phyloP scores from a whole-genome alignment of 2,113 vertebrate genomes.

The Brachyistius frenatus region DNA sequence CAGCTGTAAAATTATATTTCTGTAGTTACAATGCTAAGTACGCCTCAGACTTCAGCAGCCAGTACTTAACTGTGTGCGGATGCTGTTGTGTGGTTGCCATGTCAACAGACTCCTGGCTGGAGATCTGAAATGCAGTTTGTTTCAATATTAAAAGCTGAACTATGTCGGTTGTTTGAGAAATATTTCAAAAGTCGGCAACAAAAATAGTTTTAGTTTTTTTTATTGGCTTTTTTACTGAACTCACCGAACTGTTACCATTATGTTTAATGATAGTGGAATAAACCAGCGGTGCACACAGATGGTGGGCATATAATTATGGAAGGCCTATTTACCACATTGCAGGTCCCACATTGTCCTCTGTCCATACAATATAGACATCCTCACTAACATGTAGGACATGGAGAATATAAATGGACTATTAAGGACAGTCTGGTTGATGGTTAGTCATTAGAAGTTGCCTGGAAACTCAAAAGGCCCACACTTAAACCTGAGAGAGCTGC shows the following conservation, averaged over 20 bases:
- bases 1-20: neutral
- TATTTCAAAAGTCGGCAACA: neutral
- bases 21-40: neutral
- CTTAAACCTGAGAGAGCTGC: neutral
- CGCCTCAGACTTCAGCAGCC: neutral
- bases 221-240: neutral
- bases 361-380: neutral
- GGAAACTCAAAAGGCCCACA: neutral
- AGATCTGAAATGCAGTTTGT: slow-evolving; percentile 6
- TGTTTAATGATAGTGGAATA: too few relatives aligned
- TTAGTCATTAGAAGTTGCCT: slow-evolving; percentile 22
- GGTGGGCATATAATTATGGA: neutral
- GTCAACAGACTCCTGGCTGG: slow-evolving; percentile 23
- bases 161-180: slow-evolving; percentile 4
- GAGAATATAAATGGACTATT: slow-evolving; percentile 15
- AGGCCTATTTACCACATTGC: neutral
- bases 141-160: neutral
- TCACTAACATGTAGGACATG: neutral
- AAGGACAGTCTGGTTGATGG: neutral
- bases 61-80: neutral
- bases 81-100: slow-evolving; percentile 50
- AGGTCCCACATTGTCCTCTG: neutral
- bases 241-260: neutral
- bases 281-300: neutral
- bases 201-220: neutral